Evolutionary conservation across 2,797 vertebrate species (phyloP).

Genomic region (Petrocephalus sullivani): DNA sequence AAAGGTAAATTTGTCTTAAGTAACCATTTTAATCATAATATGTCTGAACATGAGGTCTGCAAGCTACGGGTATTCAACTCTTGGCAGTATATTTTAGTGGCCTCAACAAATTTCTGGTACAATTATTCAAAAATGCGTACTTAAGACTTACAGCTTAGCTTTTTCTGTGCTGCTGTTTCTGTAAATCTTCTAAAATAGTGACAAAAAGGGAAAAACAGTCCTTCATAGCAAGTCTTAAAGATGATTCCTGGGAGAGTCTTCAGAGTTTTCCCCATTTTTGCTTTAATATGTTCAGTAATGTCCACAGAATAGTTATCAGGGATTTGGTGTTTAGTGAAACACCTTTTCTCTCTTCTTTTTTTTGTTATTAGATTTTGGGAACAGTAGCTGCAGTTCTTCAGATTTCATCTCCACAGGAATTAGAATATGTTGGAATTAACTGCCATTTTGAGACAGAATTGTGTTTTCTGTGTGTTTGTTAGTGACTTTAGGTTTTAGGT

Average conservation of each 20-base stretch:
- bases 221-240: slow-evolving; percentile 45
- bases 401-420: slow-evolving; percentile 39
- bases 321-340: slow-evolving; percentile 39
- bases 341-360: slow-evolving; percentile 47
- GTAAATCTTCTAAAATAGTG: slow-evolving; percentile 50
- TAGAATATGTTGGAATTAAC: slow-evolving; percentile 60
- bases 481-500: slow-evolving; percentile 25
- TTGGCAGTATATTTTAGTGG: slow-evolving; percentile 52
- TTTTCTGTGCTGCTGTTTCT: slow-evolving; percentile 37
- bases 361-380: slow-evolving; percentile 58
- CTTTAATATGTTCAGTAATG: slow-evolving; percentile 10
- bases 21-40: slow-evolving; percentile 35
- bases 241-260: slow-evolving; percentile 41
- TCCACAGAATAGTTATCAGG: slow-evolving; percentile 61
- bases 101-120: slow-evolving; percentile 63
- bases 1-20: slow-evolving; percentile 16
- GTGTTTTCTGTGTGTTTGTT: slow-evolving; percentile 41
- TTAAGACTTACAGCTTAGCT: slow-evolving; percentile 38
- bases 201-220: slow-evolving; percentile 66
- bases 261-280: slow-evolving; percentile 33
- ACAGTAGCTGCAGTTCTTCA: slow-evolving; percentile 74
- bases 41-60: slow-evolving; percentile 42
- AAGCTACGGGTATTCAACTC: slow-evolving; percentile 50
- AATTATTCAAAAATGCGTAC: slow-evolving; percentile 45
- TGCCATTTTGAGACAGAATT: slow-evolving; percentile 51